phyloP scores from a whole-genome alignment of 2,797 vertebrate genomes.

The Eurystomus glaucurus region DNA sequence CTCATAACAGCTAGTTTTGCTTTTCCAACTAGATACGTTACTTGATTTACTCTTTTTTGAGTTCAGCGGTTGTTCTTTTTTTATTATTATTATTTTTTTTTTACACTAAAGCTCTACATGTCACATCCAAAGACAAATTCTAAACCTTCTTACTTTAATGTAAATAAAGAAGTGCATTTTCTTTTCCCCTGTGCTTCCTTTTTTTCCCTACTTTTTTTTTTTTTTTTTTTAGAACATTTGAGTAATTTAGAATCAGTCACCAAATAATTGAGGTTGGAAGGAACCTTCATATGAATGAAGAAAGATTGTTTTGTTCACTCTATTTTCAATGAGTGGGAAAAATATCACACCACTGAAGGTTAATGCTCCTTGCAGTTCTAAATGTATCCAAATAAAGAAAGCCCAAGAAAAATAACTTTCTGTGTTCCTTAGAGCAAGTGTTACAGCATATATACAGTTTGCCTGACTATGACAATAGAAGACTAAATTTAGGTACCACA shows the following conservation, averaged over 20 bases:
- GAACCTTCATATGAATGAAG: background rate
- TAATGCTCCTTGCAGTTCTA: background rate
- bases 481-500: background rate
- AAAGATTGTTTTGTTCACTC: background rate
- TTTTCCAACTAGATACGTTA: background rate
- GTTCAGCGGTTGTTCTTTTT: accelerated
- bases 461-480: background rate
- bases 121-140: background rate
- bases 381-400: background rate
- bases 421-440: accelerated
- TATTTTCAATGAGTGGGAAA: background rate
- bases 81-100: no score
- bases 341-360: background rate
- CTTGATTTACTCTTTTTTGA: background rate
- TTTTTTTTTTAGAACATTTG: background rate
- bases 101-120: background rate
- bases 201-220: background rate
- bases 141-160: background rate
- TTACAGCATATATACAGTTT: background rate
- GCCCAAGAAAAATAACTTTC: background rate
- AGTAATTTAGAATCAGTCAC: background rate
- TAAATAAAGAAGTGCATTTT: background rate
- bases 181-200: background rate
- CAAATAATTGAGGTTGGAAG: background rate
- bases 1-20: background rate